Conservation (phyloP, 30 jellyfish, hydroid and myxozoan genomes). For the Turritopsis dohrnii region DNA sequence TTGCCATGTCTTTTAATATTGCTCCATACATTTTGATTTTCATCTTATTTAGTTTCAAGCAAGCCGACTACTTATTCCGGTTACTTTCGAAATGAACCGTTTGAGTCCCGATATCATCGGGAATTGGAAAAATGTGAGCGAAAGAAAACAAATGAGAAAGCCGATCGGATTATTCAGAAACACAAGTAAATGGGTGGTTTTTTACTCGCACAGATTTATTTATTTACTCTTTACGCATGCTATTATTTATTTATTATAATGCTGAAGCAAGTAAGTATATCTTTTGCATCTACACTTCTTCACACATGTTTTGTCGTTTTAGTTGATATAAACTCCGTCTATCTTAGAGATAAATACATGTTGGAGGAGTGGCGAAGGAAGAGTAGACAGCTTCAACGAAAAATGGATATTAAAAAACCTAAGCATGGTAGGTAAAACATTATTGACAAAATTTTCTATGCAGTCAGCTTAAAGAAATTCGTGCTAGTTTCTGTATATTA, state of each 20-base stretch:
- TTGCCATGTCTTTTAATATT: no score
- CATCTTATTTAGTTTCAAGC: not conserved
- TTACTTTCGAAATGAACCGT: constrained; percentile 37
- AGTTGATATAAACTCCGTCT: no score
- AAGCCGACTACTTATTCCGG: constrained; percentile 24
- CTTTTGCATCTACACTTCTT: no score
- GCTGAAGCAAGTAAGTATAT: no score
- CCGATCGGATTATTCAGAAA: constrained; percentile 57
- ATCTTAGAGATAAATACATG: constrained; percentile 50
- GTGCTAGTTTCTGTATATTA: not conserved
- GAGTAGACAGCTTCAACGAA: constrained; percentile 44
- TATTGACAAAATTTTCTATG: not conserved
- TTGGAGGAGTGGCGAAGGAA: constrained; percentile 61
- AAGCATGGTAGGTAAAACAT: constrained; percentile 27
- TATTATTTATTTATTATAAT: no score
- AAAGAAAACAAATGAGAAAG: constrained; percentile 31
- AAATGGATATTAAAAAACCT: constrained; percentile 29
- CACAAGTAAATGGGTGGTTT: constrained; percentile 40
- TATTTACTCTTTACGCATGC: no score
- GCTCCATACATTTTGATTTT: no score
- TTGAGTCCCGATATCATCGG: constrained; percentile 54
- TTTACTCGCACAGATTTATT: no score
- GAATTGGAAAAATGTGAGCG: constrained; percentile 62
- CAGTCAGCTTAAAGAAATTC: not conserved
- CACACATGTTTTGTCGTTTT: no score